Percentiles rank a stretch among this genome's conserved stretches.
These are phyloP conservation scores for Drosophila phalerata DNA, from an alignment of 2,888 invertebrate species.

Conservation along the genomic window DNA sequence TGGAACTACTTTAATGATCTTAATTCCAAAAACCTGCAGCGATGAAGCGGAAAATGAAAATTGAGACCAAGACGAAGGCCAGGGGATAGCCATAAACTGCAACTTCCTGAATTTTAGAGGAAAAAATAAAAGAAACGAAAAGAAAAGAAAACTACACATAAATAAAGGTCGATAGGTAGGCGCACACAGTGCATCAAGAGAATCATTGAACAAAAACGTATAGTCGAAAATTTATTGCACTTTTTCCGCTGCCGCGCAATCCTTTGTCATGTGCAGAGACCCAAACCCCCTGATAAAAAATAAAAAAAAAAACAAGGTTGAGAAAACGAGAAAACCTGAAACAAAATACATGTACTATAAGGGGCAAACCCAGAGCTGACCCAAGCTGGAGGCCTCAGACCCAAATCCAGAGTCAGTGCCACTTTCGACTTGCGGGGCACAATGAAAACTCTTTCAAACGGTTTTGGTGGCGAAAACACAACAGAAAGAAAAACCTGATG, in stretches of 20 bases:
- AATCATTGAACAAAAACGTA: conserved; percentile 70
- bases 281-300: conserved; percentile 39
- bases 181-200: conserved; percentile 34
- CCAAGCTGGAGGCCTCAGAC: conserved; percentile 43
- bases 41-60: conserved; percentile 55
- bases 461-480: conserved; percentile 32
- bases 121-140: not conserved
- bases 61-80: conserved; percentile 12
- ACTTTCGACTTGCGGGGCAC: conserved; percentile 62
- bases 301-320: conserved; percentile 14
- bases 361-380: conserved; percentile 39
- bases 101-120: conserved; percentile 65
- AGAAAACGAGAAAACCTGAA: conserved; percentile 3
- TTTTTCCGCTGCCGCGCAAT: conserved; percentile 72
- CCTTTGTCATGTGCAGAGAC: conserved; percentile 62
- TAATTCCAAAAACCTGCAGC: not conserved
- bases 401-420: conserved; percentile 34
- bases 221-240: conserved; percentile 73
- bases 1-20: conserved; percentile 9
- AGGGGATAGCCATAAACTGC: conserved; percentile 49
- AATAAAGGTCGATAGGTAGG: conserved; percentile 64
- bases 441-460: conserved; percentile 78
- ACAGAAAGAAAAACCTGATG: conserved; percentile 27
- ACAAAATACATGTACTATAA: not conserved
- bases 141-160: conserved; percentile 45